A percentile compares a stretch with the other conserved stretches of the same genome.
These are phyloP conservation scores for Thymallus thymallus DNA, from an alignment of 2,113 vertebrate species.

Conservation along the genomic window DNA sequence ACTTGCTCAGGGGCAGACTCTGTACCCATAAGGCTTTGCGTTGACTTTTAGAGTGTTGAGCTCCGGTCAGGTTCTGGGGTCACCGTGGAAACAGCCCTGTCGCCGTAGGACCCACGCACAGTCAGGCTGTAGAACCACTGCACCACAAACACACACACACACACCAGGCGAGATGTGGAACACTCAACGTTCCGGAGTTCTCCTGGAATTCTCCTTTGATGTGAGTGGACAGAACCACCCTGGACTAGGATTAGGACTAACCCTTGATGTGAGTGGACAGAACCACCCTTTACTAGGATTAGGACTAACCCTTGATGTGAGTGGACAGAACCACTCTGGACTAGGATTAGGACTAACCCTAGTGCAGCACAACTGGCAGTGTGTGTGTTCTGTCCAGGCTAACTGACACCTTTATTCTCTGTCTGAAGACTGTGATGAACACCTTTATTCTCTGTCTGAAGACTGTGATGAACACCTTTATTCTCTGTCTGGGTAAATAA, in stretches of 20 bases:
- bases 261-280: neutral
- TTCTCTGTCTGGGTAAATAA: too few species aligned
- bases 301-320: neutral
- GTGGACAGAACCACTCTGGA: neutral
- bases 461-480: too few species aligned
- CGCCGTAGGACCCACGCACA: constrained; percentile 29
- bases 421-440: too few species aligned
- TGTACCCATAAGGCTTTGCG: neutral
- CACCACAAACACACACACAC: too few species aligned
- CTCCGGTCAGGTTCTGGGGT: constrained; percentile 50
- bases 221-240: neutral
- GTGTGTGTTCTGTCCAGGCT: too few species aligned
- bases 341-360: too few species aligned
- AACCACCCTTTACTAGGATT: neutral
- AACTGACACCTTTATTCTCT: too few species aligned
- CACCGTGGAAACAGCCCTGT: constrained; percentile 45
- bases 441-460: too few species aligned
- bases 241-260: too few species aligned
- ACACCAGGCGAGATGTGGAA: neutral
- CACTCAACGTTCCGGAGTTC: neutral
- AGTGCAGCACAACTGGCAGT: too few species aligned
- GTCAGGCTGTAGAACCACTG: neutral
- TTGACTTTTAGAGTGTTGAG: constrained; percentile 20
- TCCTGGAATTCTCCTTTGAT: neutral
- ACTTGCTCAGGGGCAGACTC: constrained; percentile 9